Evolutionary conservation across 2,797 vertebrate species (phyloP).

Genomic region (Acanthiza pusilla): DNA sequence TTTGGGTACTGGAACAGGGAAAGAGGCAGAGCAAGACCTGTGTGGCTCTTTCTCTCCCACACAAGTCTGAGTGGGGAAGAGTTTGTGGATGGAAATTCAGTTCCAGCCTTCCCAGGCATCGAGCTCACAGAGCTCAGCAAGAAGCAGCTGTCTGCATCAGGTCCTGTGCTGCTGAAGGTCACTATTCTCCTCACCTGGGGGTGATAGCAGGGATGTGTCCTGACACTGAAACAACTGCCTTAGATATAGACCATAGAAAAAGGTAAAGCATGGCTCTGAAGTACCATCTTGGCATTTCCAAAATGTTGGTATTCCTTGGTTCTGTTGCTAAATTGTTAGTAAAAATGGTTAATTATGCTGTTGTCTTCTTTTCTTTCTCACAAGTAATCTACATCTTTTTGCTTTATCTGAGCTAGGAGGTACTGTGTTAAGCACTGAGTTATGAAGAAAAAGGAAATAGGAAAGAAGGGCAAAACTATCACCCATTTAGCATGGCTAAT

Average conservation of each 20-base stretch:
- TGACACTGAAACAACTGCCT: neutral
- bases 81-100: neutral
- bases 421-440: neutral
- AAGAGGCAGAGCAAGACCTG: neutral
- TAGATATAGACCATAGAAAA: fast-evolving
- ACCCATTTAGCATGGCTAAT: neutral
- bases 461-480: neutral
- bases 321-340: neutral
- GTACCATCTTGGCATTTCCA: neutral
- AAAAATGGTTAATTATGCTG: neutral
- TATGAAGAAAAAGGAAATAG: neutral
- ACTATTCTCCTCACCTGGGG: neutral
- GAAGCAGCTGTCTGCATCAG: neutral
- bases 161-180: neutral
- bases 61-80: neutral
- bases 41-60: neutral
- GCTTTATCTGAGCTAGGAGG: neutral
- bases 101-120: neutral
- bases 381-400: neutral
- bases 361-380: neutral
- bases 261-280: neutral
- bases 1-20: neutral
- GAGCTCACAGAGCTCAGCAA: neutral
- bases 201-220: neutral
- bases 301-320: neutral